These are phyloP conservation scores for Parauchenoglanis ngamensis DNA, from an alignment of 2,797 vertebrate genomes.

Conservation along the genomic window DNA sequence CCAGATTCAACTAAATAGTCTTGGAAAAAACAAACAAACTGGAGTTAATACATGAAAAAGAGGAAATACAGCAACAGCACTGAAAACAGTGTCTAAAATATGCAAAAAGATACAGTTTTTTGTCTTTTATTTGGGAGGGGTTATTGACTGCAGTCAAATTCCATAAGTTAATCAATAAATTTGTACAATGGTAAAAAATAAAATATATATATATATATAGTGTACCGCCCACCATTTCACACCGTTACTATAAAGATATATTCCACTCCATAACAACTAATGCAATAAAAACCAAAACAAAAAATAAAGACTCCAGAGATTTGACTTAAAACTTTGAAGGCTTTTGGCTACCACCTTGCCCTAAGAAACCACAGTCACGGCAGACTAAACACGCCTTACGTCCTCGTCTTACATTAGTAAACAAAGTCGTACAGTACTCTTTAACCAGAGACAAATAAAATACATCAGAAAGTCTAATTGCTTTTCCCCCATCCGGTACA, in stretches of 20 bases:
- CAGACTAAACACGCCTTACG: conserved; percentile 72
- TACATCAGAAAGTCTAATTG: conserved; percentile 70
- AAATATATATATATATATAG: conserved; percentile 73
- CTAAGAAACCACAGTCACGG: conserved; percentile 78
- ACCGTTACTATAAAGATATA: conserved; percentile 82
- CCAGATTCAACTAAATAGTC: conserved; percentile 62
- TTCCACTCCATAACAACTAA: conserved; percentile 83
- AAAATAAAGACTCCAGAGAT: conserved; percentile 68
- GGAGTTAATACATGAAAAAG: conserved; percentile 70
- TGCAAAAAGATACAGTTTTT: conserved; percentile 64
- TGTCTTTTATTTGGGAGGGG: conserved; percentile 64
- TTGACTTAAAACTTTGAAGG: conserved; percentile 73
- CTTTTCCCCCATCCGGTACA: conserved; percentile 61
- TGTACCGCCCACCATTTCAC: conserved; percentile 74
- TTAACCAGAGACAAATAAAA: conserved; percentile 69
- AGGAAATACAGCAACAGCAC: conserved; percentile 74
- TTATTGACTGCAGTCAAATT: conserved; percentile 75
- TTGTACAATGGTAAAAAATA: conserved; percentile 85
- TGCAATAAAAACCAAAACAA: conserved; percentile 74
- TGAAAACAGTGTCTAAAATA: conserved; percentile 76
- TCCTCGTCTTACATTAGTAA: conserved; percentile 66
- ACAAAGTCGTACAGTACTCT: conserved; percentile 75
- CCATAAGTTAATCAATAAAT: conserved; percentile 82
- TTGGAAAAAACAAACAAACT: conserved; percentile 17
- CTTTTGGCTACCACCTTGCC: conserved; percentile 79